These are phyloP conservation scores for Henricia sp. DNA, from an alignment of 53 echinoderm and acorn worm species.

Conservation along the genomic window DNA sequence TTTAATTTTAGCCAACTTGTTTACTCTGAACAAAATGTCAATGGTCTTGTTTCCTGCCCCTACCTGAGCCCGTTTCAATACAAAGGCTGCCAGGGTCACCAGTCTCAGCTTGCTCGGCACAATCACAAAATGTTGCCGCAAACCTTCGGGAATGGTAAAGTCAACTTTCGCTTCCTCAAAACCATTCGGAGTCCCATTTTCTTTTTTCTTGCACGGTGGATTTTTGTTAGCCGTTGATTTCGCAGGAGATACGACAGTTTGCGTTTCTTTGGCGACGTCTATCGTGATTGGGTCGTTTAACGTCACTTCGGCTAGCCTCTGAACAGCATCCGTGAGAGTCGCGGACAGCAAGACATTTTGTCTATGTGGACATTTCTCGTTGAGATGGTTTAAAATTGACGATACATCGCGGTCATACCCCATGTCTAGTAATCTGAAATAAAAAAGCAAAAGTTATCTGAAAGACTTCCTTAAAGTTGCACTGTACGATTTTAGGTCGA, in stretches of 20 bases:
- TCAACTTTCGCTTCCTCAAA: background rate
- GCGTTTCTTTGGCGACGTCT: constrained; percentile 71
- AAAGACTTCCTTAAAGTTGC: too few species aligned
- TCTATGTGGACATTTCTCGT: constrained; percentile 65
- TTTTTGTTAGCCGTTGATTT: background rate
- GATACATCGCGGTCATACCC: constrained; percentile 96
- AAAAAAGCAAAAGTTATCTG: constrained; percentile 12
- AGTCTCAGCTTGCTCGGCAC: constrained; percentile 94
- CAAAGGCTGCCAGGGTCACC: constrained; percentile 83
- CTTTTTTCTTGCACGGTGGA: background rate
- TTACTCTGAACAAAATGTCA: too few species aligned
- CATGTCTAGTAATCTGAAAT: constrained; percentile 86
- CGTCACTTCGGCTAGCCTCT: constrained; percentile 84
- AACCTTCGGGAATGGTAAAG: constrained; percentile 83
- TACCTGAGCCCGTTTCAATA: constrained; percentile 83
- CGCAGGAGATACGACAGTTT: too few species aligned
- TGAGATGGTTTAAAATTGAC: constrained; percentile 84
- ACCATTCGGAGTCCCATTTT: background rate
- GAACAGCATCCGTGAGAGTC: constrained; percentile 88
- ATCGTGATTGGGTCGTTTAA: constrained; percentile 82
- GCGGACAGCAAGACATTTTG: constrained; percentile 91
- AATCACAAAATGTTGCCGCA: constrained; percentile 89
- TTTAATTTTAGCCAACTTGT: too few species aligned
- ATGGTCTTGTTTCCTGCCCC: background rate
- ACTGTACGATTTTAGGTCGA: too few species aligned